Base-by-base conservation (phyloP, 1,140 invertebrate species). In the Bathynomus jamesi region DNA sequence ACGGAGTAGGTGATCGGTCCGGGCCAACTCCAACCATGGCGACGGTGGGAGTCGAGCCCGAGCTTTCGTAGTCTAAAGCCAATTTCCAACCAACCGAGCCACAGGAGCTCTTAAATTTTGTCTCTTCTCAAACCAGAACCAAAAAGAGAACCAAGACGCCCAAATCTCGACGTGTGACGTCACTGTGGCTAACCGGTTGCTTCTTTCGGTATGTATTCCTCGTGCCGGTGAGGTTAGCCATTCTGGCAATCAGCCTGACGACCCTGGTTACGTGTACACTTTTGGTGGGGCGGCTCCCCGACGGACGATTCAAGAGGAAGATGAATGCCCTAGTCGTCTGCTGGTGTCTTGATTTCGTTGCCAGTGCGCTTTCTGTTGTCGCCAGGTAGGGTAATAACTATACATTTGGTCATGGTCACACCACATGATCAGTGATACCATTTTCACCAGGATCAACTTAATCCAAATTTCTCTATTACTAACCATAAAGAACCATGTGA, bases 331-430 rank as follows among this genome's bases (percentile, higher is more conserved):
- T 63, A 11, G 75, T 74, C 29, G 75, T 77, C 65, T 69, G 60
- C 17, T 77, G 75, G 75, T 71, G 72, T 62, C 74, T 77, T 63
- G 75, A 77, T 31, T 77, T 77, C 30, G 72, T 77, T 28, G 75
- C 75, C 17, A 61, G 65, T n/a, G 70, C 75, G 13, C 61, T 77
- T 11, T 77, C 75, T n/a, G 67, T 77, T 29, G 75, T 77, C 8
- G 75, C 72, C 64, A 76, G 75, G 75, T 74, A 61, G 13, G n/a
- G n/a, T n/a, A n/a, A n/a, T n/a, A n/a, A n/a, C n/a, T n/a, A n/a
- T n/a, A n/a, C n/a, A n/a, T n/a, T n/a, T n/a, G n/a, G n/a, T n/a
- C n/a, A n/a, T n/a, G n/a, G n/a, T n/a, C n/a, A n/a, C n/a, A n/a
- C n/a, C n/a, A n/a, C n/a, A n/a, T n/a, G n/a, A n/a, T n/a, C n/a